phyloP scores from a whole-genome alignment of 2,113 vertebrate species.

The Lanius collurio region DNA sequence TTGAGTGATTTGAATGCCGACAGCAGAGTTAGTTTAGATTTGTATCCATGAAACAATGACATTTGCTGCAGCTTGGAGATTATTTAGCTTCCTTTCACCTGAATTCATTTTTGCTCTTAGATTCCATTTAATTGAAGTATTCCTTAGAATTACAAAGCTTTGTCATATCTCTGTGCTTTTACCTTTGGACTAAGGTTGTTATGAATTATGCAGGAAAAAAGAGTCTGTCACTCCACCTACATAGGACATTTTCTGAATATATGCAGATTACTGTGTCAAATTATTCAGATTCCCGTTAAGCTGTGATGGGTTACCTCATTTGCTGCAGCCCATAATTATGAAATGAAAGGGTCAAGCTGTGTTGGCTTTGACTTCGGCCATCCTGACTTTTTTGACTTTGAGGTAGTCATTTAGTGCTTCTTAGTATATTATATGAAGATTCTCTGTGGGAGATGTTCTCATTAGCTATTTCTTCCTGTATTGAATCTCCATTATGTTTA shows the following conservation, averaged over 20 bases:
- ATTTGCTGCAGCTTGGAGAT: background rate
- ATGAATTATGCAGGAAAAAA: background rate
- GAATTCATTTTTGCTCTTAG: background rate
- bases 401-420: background rate
- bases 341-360: constrained; percentile 1
- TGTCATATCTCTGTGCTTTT: background rate
- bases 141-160: background rate
- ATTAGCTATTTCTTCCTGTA: background rate
- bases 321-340: background rate
- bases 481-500: background rate
- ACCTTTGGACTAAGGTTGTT: background rate
- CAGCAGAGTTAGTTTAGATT: background rate
- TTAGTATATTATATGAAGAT: background rate
- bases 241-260: background rate
- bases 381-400: background rate
- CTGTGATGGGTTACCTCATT: background rate
- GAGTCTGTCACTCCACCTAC: background rate
- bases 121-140: background rate
- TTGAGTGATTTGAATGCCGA: background rate
- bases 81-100: background rate
- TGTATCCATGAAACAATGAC: background rate
- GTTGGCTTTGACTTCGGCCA: background rate
- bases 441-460: background rate
- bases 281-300: background rate
- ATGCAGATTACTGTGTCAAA: constrained; percentile 2